Evolutionary conservation across 2,113 vertebrate genomes (phyloP).

Genomic region (Lutjanus erythropterus): DNA sequence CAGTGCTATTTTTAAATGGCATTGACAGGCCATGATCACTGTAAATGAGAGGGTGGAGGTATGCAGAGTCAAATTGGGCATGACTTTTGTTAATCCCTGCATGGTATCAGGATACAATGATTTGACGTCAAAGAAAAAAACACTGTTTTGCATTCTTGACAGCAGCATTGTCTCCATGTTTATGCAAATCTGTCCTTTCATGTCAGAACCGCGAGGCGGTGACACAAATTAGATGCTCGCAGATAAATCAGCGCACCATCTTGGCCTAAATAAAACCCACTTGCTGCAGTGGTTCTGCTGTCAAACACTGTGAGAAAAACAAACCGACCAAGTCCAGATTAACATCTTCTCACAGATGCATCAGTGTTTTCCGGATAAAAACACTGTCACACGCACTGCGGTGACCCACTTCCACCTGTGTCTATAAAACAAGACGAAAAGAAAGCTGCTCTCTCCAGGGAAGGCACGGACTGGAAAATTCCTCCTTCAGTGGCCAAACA

Average conservation of each 20-base stretch:
- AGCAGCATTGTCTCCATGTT: constrained; percentile 13
- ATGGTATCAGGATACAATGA: constrained; percentile 8
- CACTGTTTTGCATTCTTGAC: neutral
- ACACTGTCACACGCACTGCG: constrained; percentile 39
- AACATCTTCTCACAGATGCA: constrained; percentile 14
- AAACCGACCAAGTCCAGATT: neutral
- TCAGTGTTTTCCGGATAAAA: constrained; percentile 29
- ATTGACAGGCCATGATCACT: constrained; percentile 28
- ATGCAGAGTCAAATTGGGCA: constrained; percentile 38
- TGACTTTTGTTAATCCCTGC: constrained; percentile 38
- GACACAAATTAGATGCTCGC: constrained; percentile 19
- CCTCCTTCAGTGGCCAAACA: constrained; percentile 64
- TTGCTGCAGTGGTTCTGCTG: neutral
- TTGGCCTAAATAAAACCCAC: constrained; percentile 20
- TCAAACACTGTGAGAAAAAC: neutral
- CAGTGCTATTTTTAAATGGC: constrained; percentile 63
- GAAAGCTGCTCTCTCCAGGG: constrained; percentile 54
- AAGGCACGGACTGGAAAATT: constrained; percentile 68
- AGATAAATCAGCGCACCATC: constrained; percentile 16
- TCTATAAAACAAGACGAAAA: constrained; percentile 63
- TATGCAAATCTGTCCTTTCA: constrained; percentile 6
- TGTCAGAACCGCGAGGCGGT: neutral
- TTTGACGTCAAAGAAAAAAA: constrained; percentile 20
- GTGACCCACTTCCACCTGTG: constrained; percentile 72
- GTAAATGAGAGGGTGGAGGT: constrained; percentile 42